Percentiles rank a stretch among this genome's conserved stretches.
These are phyloP conservation scores for Antechinus stuartii DNA, from an alignment of 2,113 vertebrate genomes.

Conservation along the genomic window DNA sequence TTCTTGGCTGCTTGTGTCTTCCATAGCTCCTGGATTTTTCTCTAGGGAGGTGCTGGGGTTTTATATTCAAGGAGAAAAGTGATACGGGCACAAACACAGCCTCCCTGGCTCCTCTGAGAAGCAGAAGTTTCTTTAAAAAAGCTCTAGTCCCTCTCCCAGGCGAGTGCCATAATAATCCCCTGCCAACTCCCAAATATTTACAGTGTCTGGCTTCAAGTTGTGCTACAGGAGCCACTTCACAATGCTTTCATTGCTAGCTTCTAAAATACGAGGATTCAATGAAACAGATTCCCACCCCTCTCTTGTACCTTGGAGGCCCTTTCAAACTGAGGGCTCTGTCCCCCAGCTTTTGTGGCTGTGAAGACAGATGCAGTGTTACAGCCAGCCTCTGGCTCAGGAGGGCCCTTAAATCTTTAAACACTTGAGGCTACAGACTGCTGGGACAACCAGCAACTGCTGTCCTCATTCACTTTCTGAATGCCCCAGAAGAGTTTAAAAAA, in stretches of 20 bases:
- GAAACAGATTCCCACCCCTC: neutral
- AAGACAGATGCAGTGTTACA: neutral
- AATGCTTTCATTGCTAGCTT: neutral
- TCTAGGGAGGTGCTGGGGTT: neutral
- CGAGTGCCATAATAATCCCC: neutral
- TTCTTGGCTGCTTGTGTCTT: neutral
- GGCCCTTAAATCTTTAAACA: neutral
- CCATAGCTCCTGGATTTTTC: neutral
- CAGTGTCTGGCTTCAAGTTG: neutral
- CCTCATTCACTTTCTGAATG: neutral
- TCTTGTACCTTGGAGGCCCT: neutral
- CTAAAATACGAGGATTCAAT: neutral
- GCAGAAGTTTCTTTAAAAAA: neutral
- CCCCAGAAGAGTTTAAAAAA: neutral
- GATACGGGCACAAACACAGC: neutral
- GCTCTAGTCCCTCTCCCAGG: neutral
- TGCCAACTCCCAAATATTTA: neutral
- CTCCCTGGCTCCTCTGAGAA: neutral
- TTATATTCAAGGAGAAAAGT: neutral
- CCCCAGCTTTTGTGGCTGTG: neutral
- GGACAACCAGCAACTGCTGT: neutral
- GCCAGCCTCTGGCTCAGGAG: too few relatives aligned
- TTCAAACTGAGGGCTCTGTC: neutral
- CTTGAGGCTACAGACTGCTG: neutral
- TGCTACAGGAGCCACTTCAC: neutral